Percentiles rank a stretch among this genome's conserved stretches.
Evolutionary conservation across 1,140 invertebrate species (phyloP).

Genomic region (Prorops nasuta): DNA sequence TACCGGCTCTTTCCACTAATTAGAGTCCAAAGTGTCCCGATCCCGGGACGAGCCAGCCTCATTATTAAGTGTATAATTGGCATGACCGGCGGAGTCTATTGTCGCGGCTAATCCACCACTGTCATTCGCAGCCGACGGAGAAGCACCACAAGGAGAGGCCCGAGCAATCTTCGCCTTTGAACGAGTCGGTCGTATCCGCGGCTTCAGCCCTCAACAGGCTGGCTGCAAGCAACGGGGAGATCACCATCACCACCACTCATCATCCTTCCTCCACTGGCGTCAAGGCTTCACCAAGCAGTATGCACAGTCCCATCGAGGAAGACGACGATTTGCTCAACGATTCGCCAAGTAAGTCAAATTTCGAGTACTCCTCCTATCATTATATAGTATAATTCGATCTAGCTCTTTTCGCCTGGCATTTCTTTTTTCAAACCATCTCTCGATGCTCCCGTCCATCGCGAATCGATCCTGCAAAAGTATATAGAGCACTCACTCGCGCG

Average conservation of each 20-base stretch:
- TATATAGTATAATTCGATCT: background rate
- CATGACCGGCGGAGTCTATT: constrained; percentile 20
- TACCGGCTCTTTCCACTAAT: constrained; percentile 32
- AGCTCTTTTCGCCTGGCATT: too few relatives aligned
- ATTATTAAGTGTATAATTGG: constrained; percentile 41
- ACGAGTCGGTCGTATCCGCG: constrained; percentile 51
- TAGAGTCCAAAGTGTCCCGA: constrained; percentile 34
- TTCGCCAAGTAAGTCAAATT: constrained; percentile 69
- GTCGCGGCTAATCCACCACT: constrained; percentile 8
- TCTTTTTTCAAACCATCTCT: too few relatives aligned
- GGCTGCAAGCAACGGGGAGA: constrained; percentile 72
- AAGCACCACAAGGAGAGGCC: constrained; percentile 52
- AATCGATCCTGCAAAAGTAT: too few relatives aligned
- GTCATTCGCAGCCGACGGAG: constrained; percentile 42
- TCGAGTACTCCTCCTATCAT: background rate
- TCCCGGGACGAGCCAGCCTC: constrained; percentile 15
- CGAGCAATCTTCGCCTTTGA: constrained; percentile 53
- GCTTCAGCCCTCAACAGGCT: constrained; percentile 63
- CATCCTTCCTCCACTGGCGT: constrained; percentile 52
- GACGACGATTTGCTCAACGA: constrained; percentile 73
- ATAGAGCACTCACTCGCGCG: too few relatives aligned
- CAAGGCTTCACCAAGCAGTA: constrained; percentile 47
- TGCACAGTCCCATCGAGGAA: constrained; percentile 54
- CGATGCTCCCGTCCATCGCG: too few relatives aligned
- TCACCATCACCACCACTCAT: constrained; percentile 75